These are phyloP conservation scores for Arremon aurantiirostris DNA, from an alignment of 2,797 vertebrate genomes.

Conservation along the genomic window DNA sequence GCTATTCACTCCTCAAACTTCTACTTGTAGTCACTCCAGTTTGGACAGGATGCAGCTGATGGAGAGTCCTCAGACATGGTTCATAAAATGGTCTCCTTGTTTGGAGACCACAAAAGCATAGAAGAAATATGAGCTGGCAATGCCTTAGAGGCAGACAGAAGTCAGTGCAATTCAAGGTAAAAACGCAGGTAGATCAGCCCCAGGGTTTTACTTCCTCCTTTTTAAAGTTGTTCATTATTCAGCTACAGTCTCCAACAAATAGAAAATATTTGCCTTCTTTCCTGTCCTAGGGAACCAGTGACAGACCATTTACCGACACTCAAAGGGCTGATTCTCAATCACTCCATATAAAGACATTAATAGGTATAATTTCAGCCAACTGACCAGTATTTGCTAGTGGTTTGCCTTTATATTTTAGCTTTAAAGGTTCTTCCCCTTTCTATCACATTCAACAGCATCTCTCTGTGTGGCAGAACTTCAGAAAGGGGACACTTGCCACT, in stretches of 20 bases:
- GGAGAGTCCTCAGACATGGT: not conserved
- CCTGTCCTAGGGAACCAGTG: not conserved
- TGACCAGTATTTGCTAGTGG: not conserved
- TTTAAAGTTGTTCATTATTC: not conserved
- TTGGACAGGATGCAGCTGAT: not conserved
- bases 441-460: not conserved
- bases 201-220: not conserved
- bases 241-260: not conserved
- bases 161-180: not conserved
- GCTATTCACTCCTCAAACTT: not conserved
- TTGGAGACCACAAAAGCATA: not conserved
- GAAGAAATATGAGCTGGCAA: not conserved
- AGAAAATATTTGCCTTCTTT: not conserved
- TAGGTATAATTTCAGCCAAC: not conserved
- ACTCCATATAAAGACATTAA: not conserved
- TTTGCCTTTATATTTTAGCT: not conserved
- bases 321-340: not conserved
- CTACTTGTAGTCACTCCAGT: not conserved
- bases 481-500: not conserved
- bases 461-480: not conserved
- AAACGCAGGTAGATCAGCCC: not conserved
- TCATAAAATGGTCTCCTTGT: not conserved
- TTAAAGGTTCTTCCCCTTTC: not conserved
- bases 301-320: not conserved
- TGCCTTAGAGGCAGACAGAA: not conserved